phyloP scores from a whole-genome alignment of 2,113 vertebrate species.

The Channa maculata region DNA sequence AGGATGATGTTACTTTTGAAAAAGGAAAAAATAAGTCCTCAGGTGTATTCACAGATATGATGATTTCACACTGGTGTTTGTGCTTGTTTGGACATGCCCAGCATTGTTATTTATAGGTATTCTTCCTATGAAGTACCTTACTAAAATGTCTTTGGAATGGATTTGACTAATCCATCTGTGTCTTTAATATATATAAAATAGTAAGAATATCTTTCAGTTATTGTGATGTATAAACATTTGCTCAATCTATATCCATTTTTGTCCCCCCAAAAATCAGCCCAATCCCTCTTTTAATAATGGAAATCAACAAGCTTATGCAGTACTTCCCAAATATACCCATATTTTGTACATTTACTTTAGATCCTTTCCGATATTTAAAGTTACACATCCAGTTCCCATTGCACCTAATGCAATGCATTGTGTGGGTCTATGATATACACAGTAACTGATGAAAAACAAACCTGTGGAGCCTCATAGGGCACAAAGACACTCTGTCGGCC shows the following conservation, averaged over 20 bases:
- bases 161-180: background rate
- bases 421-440: background rate
- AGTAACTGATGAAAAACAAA: conserved; percentile 68
- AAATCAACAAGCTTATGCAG: background rate
- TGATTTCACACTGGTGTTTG: conserved; percentile 16
- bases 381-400: background rate
- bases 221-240: background rate
- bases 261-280: too few species aligned
- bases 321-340: background rate
- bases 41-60: conserved; percentile 27
- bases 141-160: conserved; percentile 18
- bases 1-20: background rate
- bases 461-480: conserved; percentile 96
- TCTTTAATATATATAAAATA: background rate
- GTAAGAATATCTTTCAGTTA: background rate
- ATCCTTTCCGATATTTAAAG: background rate
- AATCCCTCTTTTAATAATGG: background rate
- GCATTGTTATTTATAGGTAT: conserved; percentile 45
- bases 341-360: background rate
- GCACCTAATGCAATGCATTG: background rate
- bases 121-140: conserved; percentile 1
- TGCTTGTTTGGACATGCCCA: conserved; percentile 33
- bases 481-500: conserved; percentile 95
- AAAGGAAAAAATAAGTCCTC: conserved; percentile 2
- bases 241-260: background rate